phyloP scores from a whole-genome alignment of 30 jellyfish, hydroid and myxozoan genomes.

The Turritopsis rubra region DNA sequence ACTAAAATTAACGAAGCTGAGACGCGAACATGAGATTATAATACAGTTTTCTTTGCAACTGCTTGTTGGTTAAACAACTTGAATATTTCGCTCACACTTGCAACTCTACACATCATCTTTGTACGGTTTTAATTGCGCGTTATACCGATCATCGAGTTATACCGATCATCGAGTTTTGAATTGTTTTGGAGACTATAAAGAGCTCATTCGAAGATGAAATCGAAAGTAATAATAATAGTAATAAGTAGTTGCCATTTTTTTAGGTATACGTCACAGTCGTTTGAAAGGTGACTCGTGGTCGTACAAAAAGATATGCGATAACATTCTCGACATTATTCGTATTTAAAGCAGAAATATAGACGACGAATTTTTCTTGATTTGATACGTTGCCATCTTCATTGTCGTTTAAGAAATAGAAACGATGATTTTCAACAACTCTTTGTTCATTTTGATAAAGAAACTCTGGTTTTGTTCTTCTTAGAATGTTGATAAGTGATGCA shows the following conservation, averaged over 20 bases:
- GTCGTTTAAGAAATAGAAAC: no score
- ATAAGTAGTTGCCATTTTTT: neutral
- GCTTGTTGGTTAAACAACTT: no score
- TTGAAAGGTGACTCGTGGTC: conserved; percentile 91
- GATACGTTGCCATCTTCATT: neutral
- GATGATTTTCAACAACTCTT: neutral
- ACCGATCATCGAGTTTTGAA: no score
- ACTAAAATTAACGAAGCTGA: neutral
- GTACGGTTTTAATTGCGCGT: no score
- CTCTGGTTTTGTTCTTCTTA: neutral
- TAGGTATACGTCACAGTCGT: conserved; percentile 86
- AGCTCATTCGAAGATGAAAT: no score
- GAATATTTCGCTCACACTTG: no score
- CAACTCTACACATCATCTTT: no score
- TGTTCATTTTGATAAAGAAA: neutral
- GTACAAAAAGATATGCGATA: conserved; percentile 76
- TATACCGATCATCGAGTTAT: no score
- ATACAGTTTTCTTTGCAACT: no score
- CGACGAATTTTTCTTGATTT: neutral
- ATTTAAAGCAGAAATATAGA: conserved; percentile 18
- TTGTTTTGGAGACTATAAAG: no score
- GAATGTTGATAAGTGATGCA: neutral
- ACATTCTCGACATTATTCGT: conserved; percentile 56
- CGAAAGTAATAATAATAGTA: no score
- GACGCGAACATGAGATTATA: neutral